Conservation (phyloP, 1,140 invertebrate genomes). For the Lethrus apterus region DNA sequence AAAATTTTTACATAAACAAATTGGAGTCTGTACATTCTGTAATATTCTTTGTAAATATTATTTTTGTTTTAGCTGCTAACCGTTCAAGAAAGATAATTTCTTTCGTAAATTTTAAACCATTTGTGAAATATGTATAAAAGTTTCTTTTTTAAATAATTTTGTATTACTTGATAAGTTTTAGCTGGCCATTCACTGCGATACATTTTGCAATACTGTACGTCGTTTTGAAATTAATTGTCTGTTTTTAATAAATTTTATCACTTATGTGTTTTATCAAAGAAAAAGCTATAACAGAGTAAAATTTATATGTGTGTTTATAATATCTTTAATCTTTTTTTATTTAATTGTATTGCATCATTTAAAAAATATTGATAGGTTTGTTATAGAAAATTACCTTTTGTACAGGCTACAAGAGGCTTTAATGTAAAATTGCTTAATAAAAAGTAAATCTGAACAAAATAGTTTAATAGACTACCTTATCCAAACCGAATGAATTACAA, state of each 20-base stretch:
- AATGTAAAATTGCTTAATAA: conserved; percentile 41
- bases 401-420: conserved; percentile 39
- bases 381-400: conserved; percentile 35
- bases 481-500: no score
- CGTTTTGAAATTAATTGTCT: not conserved
- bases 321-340: no score
- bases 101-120: conserved; percentile 1
- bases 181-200: not conserved
- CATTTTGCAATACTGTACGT: not conserved
- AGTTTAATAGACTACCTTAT: no score
- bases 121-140: not conserved
- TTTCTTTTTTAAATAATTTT: not conserved
- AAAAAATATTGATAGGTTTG: conserved; percentile 7
- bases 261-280: no score
- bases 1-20: conserved; percentile 34
- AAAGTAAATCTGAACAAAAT: no score
- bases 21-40: conserved; percentile 40
- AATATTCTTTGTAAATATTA: conserved; percentile 34
- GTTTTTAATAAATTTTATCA: no score
- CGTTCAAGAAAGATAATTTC: no score
- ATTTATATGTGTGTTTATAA: no score
- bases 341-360: conserved; percentile 5
- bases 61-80: no score
- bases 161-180: not conserved
- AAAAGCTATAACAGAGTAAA: no score